A percentile compares a stretch with the other conserved stretches of the same genome.
phyloP scores from a whole-genome alignment of 2,797 vertebrate species.

The Crocidura indochinensis region DNA sequence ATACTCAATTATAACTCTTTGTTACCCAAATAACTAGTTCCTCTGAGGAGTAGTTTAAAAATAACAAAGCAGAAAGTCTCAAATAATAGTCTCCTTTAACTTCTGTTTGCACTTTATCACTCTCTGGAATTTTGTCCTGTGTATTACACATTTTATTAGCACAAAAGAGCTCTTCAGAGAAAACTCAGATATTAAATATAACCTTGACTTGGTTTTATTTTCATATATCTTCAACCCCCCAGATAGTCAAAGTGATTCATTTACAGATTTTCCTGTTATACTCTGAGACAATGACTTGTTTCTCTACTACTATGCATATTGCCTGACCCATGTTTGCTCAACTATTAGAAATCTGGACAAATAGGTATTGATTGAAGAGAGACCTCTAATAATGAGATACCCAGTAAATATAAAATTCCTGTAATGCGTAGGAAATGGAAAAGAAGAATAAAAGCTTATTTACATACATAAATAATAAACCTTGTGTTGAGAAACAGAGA shows the following conservation, averaged over 20 bases:
- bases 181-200: conserved; percentile 54
- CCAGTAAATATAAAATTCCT: conserved; percentile 56
- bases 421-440: conserved; percentile 21
- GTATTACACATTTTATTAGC: conserved; percentile 55
- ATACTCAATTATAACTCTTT: conserved; percentile 70
- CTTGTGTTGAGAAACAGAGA: background rate
- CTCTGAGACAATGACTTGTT: background rate
- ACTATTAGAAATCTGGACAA: conserved; percentile 33
- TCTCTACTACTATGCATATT: conserved; percentile 27
- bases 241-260: conserved; percentile 17
- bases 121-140: conserved; percentile 49
- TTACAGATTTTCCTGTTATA: conserved; percentile 53
- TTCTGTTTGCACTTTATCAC: conserved; percentile 34
- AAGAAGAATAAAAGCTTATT: conserved; percentile 7
- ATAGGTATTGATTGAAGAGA: conserved; percentile 31
- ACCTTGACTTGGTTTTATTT: conserved; percentile 50
- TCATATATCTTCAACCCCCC: conserved; percentile 55
- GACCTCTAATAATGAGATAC: conserved; percentile 22
- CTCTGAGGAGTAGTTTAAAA: conserved; percentile 65
- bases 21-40: conserved; percentile 60
- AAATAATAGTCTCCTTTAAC: conserved; percentile 57
- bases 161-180: conserved; percentile 55
- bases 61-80: conserved; percentile 35
- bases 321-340: background rate
- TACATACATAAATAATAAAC: conserved; percentile 45